A percentile compares a stretch with the other conserved stretches of the same genome.
phyloP scores from a whole-genome alignment of 2,797 vertebrate species.

The Pipistrellus pipistrellus region DNA sequence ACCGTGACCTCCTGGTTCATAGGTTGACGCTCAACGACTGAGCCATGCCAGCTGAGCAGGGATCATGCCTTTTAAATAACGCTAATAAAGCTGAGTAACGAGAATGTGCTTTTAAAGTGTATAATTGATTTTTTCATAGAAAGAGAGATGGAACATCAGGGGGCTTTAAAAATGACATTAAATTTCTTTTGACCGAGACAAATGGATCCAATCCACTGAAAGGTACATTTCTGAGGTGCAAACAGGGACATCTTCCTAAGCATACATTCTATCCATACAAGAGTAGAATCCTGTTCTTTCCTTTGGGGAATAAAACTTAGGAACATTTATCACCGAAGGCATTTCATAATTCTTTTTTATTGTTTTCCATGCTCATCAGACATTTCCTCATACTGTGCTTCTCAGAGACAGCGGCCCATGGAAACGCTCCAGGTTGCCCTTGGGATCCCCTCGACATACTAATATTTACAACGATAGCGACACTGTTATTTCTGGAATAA shows the following conservation, averaged over 20 bases:
- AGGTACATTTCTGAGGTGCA: background rate
- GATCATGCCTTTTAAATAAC: background rate
- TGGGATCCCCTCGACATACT: conserved; percentile 24
- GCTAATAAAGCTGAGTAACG: background rate
- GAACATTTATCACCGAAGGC: background rate
- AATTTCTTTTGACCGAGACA: conserved; percentile 18
- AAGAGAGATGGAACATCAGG: background rate
- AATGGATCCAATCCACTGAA: background rate
- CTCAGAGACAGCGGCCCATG: background rate
- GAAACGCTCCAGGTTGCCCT: conserved; percentile 21
- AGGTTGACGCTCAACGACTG: too few species aligned
- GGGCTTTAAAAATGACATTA: conserved; percentile 20
- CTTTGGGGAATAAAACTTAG: background rate
- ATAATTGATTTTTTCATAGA: conserved; percentile 37
- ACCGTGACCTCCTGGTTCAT: too few species aligned
- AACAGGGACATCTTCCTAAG: background rate
- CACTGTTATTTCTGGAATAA: background rate
- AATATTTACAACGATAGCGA: conserved; percentile 4
- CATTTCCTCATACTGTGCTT: conserved; percentile 40
- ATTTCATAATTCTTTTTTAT: conserved; percentile 51
- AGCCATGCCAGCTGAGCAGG: too few species aligned
- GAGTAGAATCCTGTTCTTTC: background rate
- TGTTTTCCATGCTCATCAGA: conserved; percentile 23
- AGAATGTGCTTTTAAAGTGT: conserved; percentile 5
- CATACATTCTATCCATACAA: background rate